Evolutionary conservation across 2,797 vertebrate genomes (phyloP).

Genomic region (Xiphorhynchus erythropygius): DNA sequence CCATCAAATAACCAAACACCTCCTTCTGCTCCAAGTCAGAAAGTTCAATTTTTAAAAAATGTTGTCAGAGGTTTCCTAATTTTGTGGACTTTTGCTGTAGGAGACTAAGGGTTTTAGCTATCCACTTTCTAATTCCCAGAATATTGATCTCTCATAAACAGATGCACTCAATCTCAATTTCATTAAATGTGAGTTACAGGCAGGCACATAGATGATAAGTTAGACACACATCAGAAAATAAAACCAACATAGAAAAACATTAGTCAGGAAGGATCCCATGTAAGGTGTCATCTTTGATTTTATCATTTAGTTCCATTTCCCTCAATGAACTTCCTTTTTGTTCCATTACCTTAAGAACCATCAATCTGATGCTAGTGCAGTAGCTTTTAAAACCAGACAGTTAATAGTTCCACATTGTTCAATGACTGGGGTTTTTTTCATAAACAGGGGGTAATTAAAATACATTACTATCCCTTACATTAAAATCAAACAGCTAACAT

Average conservation of each 20-base stretch:
- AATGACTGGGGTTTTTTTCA: neutral
- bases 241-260: fast-evolving
- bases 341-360: neutral
- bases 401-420: neutral
- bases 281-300: neutral
- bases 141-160: neutral
- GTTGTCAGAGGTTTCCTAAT: neutral
- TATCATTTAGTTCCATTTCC: neutral
- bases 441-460: neutral
- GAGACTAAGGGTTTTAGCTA: neutral
- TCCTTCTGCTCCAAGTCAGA: fast-evolving
- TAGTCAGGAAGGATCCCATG: neutral
- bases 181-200: neutral
- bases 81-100: neutral
- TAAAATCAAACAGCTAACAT: neutral
- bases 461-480: neutral
- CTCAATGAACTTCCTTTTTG: neutral
- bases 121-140: neutral
- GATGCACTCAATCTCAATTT: neutral
- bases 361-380: neutral
- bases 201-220: neutral
- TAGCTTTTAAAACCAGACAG: neutral
- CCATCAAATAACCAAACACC: fast-evolving
- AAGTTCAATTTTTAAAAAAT: neutral
- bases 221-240: neutral